A percentile compares a stretch with the other conserved stretches of the same genome.
These are phyloP conservation scores for Maniola hyperantus DNA, from an alignment of 2,888 invertebrate genomes.

Conservation along the genomic window DNA sequence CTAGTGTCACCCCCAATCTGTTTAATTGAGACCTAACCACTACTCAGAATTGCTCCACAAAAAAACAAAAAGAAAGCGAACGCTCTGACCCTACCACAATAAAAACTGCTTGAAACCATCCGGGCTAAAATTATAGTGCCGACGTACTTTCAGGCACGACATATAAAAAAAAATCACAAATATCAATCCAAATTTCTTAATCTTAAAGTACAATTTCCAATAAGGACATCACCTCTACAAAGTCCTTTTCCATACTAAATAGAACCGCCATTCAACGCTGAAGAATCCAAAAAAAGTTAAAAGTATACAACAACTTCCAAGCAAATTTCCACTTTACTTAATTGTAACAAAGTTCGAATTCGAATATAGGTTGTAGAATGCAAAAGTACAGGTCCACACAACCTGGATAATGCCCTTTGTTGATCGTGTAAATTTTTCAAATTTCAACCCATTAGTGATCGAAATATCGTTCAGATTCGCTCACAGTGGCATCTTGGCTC, in stretches of 20 bases:
- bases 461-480: constrained; percentile 60
- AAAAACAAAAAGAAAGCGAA: constrained; percentile 59
- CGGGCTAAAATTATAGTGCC: constrained; percentile 78
- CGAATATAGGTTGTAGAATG: constrained; percentile 42
- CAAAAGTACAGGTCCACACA: constrained; percentile 51
- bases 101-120: constrained; percentile 78
- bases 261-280: constrained; percentile 63
- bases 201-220: constrained; percentile 45
- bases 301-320: constrained; percentile 28
- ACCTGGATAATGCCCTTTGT: constrained; percentile 69
- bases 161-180: constrained; percentile 48
- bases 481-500: constrained; percentile 30
- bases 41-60: constrained; percentile 58
- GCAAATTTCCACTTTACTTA: constrained; percentile 45
- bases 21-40: constrained; percentile 44
- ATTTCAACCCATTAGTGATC: constrained; percentile 47
- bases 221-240: constrained; percentile 38
- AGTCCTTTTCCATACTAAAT: constrained; percentile 55
- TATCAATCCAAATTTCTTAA: constrained; percentile 42
- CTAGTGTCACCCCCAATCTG: constrained; percentile 48
- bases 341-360: constrained; percentile 47
- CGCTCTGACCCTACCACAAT: constrained; percentile 78
- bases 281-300: constrained; percentile 48
- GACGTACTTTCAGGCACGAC: constrained; percentile 70
- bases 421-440: constrained; percentile 50